A percentile compares a stretch with the other conserved stretches of the same genome.
Conservation (phyloP, 1,140 invertebrate genomes). For the Penaeus indicus region DNA sequence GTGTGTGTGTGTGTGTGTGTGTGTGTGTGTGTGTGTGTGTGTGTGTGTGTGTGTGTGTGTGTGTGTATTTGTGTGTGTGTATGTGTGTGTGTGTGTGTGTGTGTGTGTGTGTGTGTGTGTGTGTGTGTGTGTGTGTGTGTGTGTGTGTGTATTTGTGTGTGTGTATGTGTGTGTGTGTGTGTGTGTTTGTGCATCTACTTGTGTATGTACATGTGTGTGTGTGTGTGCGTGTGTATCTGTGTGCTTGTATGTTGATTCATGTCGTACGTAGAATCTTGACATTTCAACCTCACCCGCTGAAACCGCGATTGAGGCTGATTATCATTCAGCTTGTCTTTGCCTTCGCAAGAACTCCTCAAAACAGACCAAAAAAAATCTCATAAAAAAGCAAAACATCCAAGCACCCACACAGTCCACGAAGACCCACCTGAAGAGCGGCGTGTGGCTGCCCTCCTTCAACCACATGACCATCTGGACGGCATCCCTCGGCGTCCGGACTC, state of each 20-base stretch:
- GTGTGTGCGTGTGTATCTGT: neutral
- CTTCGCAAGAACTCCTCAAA: no score
- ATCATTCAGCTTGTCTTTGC: no score
- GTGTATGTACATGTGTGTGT: neutral
- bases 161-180: neutral
- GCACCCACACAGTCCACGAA: neutral
- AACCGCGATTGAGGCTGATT: no score
- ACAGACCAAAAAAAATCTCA: no score
- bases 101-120: neutral
- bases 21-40: neutral
- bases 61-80: neutral
- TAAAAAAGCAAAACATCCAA: no score
- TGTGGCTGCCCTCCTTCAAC: constrained; percentile 52
- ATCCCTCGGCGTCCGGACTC: constrained; percentile 17
- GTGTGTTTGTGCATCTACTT: neutral
- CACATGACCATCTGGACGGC: constrained; percentile 57
- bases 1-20: neutral
- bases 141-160: neutral
- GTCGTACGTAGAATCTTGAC: neutral
- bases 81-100: neutral
- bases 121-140: neutral
- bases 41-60: neutral
- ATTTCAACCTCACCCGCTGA: no score
- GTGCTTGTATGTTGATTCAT: no score
- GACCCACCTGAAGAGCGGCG: constrained; percentile 47